These are phyloP conservation scores for Chionodraco myersi DNA, from an alignment of 2,113 vertebrate species.

Conservation along the genomic window DNA sequence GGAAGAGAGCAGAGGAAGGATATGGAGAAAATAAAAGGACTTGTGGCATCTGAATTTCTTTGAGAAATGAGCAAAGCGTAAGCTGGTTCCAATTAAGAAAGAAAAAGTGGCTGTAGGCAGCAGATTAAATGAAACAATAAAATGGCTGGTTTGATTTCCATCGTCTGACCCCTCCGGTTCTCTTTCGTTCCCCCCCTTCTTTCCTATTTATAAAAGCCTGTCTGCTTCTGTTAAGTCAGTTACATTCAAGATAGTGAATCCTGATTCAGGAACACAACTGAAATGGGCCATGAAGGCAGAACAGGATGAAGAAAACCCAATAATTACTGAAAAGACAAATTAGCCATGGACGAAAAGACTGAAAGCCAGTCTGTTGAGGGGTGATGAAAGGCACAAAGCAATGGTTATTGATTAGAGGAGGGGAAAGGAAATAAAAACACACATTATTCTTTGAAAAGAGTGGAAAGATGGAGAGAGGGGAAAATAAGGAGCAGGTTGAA, in stretches of 20 bases:
- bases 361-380: conserved; percentile 40
- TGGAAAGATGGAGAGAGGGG: conserved; percentile 26
- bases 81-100: conserved; percentile 75
- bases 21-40: conserved; percentile 29
- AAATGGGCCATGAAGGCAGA: conserved; percentile 64
- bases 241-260: conserved; percentile 28
- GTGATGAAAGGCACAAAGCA: conserved; percentile 56
- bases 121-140: conserved; percentile 77
- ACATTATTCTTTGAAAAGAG: conserved; percentile 9
- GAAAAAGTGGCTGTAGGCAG: conserved; percentile 44
- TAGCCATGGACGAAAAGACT: conserved; percentile 58
- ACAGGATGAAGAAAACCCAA: conserved; percentile 52
- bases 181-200: conserved; percentile 10
- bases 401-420: conserved; percentile 70
- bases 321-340: conserved; percentile 65
- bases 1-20: conserved; percentile 9
- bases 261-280: conserved; percentile 21
- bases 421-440: conserved; percentile 39
- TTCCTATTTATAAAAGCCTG: conserved; percentile 33
- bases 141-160: conserved; percentile 72
- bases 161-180: conserved; percentile 24
- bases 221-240: conserved; percentile 28
- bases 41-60: conserved; percentile 50
- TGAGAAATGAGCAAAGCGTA: conserved; percentile 48
- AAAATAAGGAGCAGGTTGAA: conserved; percentile 63